Evolutionary conservation across 92 coral and sea anemone genomes (phyloP).

Genomic region (Isaurus tuberculatus): DNA sequence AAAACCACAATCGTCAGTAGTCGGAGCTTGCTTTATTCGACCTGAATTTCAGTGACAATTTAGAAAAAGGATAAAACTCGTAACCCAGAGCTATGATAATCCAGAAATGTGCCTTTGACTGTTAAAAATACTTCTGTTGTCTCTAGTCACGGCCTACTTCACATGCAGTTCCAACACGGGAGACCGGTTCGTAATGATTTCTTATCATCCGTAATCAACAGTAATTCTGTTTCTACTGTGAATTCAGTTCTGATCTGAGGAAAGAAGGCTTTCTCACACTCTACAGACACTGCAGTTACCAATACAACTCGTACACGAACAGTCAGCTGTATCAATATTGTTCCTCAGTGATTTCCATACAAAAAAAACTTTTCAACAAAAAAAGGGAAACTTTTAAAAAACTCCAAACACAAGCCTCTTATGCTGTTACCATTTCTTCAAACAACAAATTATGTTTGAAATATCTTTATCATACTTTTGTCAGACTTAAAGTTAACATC

Average conservation of each 20-base stretch:
- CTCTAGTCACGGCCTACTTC: too few relatives aligned
- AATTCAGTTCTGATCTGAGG: background rate
- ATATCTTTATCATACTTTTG: background rate
- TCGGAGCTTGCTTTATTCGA: background rate
- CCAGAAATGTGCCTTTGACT: too few relatives aligned
- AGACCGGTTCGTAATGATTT: too few relatives aligned
- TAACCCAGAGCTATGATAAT: too few relatives aligned
- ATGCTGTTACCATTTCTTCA: too few relatives aligned
- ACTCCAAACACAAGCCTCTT: background rate
- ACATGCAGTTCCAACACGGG: too few relatives aligned
- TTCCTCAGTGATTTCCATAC: constrained; percentile 7
- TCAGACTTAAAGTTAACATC: background rate
- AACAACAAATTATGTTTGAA: background rate
- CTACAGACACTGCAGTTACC: background rate
- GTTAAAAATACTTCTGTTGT: too few relatives aligned
- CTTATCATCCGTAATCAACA: too few relatives aligned
- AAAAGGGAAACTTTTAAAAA: background rate
- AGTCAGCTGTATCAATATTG: constrained; percentile 20
- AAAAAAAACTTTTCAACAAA: constrained; percentile 2
- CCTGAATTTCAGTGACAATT: background rate
- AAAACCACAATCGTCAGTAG: background rate
- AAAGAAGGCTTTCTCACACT: background rate
- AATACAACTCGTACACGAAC: background rate
- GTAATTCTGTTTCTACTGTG: too few relatives aligned
- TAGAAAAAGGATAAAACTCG: background rate